Percentiles rank a stretch among this genome's conserved stretches.
Evolutionary conservation across 92 coral and sea anemone genomes (phyloP).

Genomic region (Pocillopora grandis): DNA sequence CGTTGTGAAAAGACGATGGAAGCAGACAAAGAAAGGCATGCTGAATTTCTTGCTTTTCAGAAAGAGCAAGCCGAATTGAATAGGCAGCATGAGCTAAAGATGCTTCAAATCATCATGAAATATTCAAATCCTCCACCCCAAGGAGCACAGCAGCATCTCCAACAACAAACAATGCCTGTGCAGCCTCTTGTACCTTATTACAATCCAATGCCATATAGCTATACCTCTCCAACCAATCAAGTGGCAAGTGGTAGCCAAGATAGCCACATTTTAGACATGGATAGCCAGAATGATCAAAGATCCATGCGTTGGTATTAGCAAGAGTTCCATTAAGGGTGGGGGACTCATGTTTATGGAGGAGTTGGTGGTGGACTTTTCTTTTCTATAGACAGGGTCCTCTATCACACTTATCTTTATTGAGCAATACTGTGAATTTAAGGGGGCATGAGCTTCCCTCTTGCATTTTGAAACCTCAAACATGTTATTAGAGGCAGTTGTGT

Average conservation of each 20-base stretch:
- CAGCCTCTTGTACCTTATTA: too few species aligned
- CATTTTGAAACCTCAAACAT: constrained; percentile 31
- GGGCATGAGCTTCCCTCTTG: constrained; percentile 21
- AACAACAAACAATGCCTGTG: too few species aligned
- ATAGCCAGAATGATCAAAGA: too few species aligned
- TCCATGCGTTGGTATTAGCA: constrained; percentile 18
- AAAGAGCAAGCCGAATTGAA: constrained; percentile 58
- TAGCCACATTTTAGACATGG: too few species aligned
- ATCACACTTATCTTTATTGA: background rate
- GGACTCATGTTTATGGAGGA: constrained; percentile 6
- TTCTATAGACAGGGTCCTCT: constrained; percentile 6
- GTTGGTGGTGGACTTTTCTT: constrained; percentile 14
- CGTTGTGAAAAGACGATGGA: constrained; percentile 36
- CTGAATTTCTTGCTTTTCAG: constrained; percentile 43
- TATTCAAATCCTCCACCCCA: constrained; percentile 45
- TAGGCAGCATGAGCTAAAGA: constrained; percentile 49
- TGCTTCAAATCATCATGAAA: constrained; percentile 46
- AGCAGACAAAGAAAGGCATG: constrained; percentile 55
- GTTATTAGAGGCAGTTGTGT: constrained; percentile 39
- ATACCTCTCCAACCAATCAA: constrained; percentile 1
- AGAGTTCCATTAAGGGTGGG: constrained; percentile 1
- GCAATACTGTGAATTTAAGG: constrained; percentile 20
- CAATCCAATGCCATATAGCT: too few species aligned
- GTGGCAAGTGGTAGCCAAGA: background rate
- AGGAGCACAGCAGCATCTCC: constrained; percentile 11